Percentiles rank a stretch among this genome's conserved stretches.
Evolutionary conservation across 2,888 invertebrate genomes (phyloP).

Genomic region (Eupeodes latifasciatus): DNA sequence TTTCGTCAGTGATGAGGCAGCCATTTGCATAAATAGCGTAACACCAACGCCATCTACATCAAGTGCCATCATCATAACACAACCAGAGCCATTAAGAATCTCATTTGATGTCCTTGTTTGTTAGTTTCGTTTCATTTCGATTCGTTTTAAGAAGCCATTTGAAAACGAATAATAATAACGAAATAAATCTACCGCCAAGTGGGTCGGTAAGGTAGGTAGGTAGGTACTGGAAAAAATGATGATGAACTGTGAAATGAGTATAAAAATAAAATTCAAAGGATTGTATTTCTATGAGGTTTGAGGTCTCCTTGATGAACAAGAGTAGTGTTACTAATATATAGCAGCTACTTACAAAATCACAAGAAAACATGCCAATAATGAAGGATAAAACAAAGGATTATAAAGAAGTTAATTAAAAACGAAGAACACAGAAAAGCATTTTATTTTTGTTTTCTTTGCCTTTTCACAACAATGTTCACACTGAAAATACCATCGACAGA

Average conservation of each 20-base stretch:
- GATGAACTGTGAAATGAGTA: constrained; percentile 4
- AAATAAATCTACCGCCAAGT: constrained; percentile 12
- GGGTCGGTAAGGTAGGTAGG: no score
- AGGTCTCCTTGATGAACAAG: not conserved
- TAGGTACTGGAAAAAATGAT: constrained; percentile 1
- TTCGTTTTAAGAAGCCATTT: constrained; percentile 26
- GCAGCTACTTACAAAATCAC: not conserved
- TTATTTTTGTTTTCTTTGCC: no score
- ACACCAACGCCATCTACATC: not conserved
- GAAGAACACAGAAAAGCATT: not conserved
- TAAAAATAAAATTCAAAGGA: not conserved
- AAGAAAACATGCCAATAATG: constrained; percentile 13
- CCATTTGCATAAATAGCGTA: constrained; percentile 37
- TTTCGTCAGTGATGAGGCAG: not conserved
- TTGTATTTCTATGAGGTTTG: constrained; percentile 8
- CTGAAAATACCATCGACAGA: not conserved
- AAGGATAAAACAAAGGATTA: not conserved
- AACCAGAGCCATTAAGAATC: constrained; percentile 13
- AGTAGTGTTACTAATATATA: not conserved
- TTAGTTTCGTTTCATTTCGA: no score
- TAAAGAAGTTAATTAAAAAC: constrained; percentile 27
- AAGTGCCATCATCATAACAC: not conserved
- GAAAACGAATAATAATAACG: constrained; percentile 11
- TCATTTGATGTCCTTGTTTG: constrained; percentile 22
- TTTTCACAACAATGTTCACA: constrained; percentile 3